phyloP scores from a whole-genome alignment of 64 coral and sea anemone species.

The Catalaphyllia jardinei region DNA sequence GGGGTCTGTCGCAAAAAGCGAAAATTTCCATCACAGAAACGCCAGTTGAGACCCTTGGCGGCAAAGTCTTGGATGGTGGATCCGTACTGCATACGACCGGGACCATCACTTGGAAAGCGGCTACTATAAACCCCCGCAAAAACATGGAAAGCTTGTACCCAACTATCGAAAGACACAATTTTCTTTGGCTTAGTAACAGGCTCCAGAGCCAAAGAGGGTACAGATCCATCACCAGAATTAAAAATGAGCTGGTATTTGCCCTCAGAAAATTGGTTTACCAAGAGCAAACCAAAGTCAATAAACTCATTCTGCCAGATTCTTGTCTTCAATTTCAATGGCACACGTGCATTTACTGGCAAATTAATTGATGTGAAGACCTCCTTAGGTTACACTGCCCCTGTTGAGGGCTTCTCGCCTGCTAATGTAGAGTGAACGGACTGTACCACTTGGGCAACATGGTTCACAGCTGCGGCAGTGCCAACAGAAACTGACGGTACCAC shows the following conservation, averaged over 20 bases:
- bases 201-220: conserved; percentile 28
- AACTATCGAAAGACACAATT: not conserved
- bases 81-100: not conserved
- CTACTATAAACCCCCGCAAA: not conserved
- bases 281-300: conserved; percentile 65
- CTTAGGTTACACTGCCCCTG: conserved; percentile 12
- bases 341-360: conserved; percentile 29
- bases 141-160: conserved; percentile 2
- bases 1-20: conserved; percentile 33
- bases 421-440: not conserved
- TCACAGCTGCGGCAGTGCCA: too few relatives aligned
- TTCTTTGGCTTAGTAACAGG: not conserved
- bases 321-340: conserved; percentile 44
- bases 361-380: not conserved
- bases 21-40: conserved; percentile 18
- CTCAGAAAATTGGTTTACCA: not conserved
- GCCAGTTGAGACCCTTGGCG: too few relatives aligned
- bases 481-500: too few relatives aligned
- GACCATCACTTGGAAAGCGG: not conserved
- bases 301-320: conserved; percentile 53
- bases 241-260: too few relatives aligned
- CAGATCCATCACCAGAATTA: not conserved
- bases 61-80: too few relatives aligned
- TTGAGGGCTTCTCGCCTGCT: not conserved
- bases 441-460: not conserved